A percentile compares a stretch with the other conserved stretches of the same genome.
These are phyloP conservation scores for Drosophila mojavensis DNA, from an alignment of 1,140 invertebrate species.

Conservation along the genomic window DNA sequence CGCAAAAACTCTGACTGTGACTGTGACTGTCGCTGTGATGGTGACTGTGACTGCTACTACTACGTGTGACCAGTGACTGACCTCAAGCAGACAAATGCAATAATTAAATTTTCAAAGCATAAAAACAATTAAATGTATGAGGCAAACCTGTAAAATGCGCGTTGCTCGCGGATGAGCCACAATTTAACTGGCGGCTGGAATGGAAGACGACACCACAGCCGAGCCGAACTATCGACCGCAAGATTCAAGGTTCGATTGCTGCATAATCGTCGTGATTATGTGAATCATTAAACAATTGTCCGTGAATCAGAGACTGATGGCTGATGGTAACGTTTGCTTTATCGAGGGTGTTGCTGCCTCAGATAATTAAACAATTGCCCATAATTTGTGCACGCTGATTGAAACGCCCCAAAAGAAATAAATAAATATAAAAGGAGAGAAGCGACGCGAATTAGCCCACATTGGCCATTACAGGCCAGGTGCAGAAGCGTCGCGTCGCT, in stretches of 20 bases:
- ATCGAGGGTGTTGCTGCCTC: constrained; percentile 58
- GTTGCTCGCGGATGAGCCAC: constrained; percentile 44
- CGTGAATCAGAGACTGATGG: constrained; percentile 25
- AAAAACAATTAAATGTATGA: constrained; percentile 67
- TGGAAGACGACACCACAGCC: constrained; percentile 53
- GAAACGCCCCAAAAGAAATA: constrained; percentile 42
- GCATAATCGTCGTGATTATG: constrained; percentile 75
- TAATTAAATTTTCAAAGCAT: constrained; percentile 73
- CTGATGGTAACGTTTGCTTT: constrained; percentile 19
- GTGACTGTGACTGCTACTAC: constrained; percentile 26
- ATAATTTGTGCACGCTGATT: constrained; percentile 74
- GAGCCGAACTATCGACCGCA: constrained; percentile 41
- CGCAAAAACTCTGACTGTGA: constrained; percentile 49
- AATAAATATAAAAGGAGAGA: background rate
- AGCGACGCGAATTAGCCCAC: constrained; percentile 16
- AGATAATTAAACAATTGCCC: constrained; percentile 77
- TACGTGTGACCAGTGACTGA: constrained; percentile 47
- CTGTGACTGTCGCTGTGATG: constrained; percentile 11
- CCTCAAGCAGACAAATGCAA: constrained; percentile 59
- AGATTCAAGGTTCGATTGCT: constrained; percentile 61
- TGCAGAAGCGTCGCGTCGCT: constrained; percentile 38
- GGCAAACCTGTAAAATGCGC: constrained; percentile 33
- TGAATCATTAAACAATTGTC: constrained; percentile 69
- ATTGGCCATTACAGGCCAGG: constrained; percentile 50
- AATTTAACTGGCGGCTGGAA: constrained; percentile 45